Evolutionary conservation across 2,113 vertebrate species (phyloP), one percentile per base, ranked within the genome.

Genomic region (Trogon surrucura): DNA sequence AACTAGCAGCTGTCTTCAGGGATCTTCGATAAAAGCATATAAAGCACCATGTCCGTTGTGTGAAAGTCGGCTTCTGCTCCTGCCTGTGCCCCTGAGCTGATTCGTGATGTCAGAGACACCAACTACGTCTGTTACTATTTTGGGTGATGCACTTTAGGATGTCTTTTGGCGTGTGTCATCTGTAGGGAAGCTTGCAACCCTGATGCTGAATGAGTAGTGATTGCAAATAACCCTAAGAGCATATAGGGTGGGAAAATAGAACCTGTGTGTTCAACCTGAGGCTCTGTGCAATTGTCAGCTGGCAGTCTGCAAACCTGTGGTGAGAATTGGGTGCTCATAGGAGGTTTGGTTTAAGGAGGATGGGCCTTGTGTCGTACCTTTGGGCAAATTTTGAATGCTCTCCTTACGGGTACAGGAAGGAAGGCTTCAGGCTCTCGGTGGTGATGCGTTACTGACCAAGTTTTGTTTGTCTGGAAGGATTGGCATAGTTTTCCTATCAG

Each of bases 241-340:
- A 8, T 6, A 8, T 6, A 20, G 57, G 22, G 62, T 38, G 26
- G 56, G 64, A 41, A 22, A 15, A 34, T 44, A 71, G 51, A 36
- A 32, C 26, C 26, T 32, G 26, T 27, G 7, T 10, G 0, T 32
- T 56, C 8, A 1, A 0, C 22, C 0, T 11, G 51, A 23, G 47
- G 38, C n/a, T 30, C 17, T 0, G 6, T 6, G 3, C 6, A 7
- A 0, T 2, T 32, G 48, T 0, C 7, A 77, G 65, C 21, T 62
- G 70, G 9, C 34, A 41, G 70, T 20, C 21, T 57, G 29, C 1
- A 16, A 5, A 11, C n/a, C 20, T 34, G 56, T 44, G 51, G 26
- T 48, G 50, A 54, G 17, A 79, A 60, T 8, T 21, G 6, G 41
- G 61, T 1, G 3, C 44, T 44, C 25, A 2, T 10, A 17, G 4